Percentiles rank a stretch among this genome's conserved stretches.
These are phyloP conservation scores for Pharmacophagus antenor DNA, from an alignment of 2,888 invertebrate species.

Conservation along the genomic window DNA sequence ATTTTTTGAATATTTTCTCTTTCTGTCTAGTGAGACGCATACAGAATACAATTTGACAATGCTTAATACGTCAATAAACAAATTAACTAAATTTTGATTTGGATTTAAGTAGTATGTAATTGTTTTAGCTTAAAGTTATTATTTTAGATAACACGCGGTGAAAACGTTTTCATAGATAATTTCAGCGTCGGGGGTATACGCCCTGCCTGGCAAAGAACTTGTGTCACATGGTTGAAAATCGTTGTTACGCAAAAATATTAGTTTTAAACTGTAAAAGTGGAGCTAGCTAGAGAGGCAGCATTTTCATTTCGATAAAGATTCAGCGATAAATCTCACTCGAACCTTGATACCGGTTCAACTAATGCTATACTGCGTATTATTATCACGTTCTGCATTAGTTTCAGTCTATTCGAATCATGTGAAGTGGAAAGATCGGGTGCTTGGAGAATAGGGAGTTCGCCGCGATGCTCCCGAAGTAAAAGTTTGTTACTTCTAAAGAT, in stretches of 20 bases:
- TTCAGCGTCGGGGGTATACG: too few relatives aligned
- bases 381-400: constrained; percentile 22
- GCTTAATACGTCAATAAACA: too few relatives aligned
- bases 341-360: constrained; percentile 5
- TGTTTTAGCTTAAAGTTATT: too few relatives aligned
- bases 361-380: constrained; percentile 21
- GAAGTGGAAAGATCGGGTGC: constrained; percentile 17
- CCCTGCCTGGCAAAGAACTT: too few relatives aligned
- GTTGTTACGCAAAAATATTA: background rate
- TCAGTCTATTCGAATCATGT: constrained; percentile 16
- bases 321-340: constrained; percentile 25
- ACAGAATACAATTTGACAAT: too few relatives aligned
- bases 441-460: constrained; percentile 8
- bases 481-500: too few relatives aligned
- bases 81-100: too few relatives aligned
- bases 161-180: too few relatives aligned
- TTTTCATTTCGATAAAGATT: constrained; percentile 18
- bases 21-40: too few relatives aligned
- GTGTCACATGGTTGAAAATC: background rate
- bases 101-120: background rate
- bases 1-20: too few relatives aligned
- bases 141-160: too few relatives aligned
- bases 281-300: background rate
- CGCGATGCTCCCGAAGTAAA: too few relatives aligned
- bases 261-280: background rate